Evolutionary conservation across 2,113 vertebrate genomes (phyloP).

Genomic region (Shinisaurus crocodilurus): DNA sequence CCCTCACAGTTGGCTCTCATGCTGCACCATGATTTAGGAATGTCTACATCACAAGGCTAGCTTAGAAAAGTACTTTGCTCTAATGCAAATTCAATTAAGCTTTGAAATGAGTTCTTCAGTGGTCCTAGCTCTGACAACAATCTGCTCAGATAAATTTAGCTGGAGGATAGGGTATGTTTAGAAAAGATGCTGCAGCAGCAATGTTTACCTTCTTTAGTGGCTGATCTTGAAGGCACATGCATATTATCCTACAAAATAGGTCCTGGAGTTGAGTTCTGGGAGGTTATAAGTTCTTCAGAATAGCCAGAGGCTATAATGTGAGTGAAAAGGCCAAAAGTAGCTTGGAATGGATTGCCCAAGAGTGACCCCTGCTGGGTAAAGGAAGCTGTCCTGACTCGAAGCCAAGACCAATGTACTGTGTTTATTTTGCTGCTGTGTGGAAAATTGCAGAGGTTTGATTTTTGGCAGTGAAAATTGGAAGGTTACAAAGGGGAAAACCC

Average conservation of each 20-base stretch:
- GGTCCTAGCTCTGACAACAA: neutral
- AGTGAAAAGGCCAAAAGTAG: neutral
- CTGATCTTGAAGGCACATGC: neutral
- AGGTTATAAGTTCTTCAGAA: neutral
- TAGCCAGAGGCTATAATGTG: neutral
- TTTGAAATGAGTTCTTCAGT: neutral
- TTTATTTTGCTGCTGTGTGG: constrained; percentile 30
- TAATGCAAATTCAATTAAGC: neutral
- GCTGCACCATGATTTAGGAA: neutral
- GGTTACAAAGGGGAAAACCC: constrained; percentile 24
- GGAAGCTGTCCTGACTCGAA: constrained; percentile 25
- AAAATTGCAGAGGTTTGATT: constrained; percentile 24
- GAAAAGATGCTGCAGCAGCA: neutral
- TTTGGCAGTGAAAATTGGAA: constrained; percentile 36
- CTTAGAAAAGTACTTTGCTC: neutral
- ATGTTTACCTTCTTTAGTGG: neutral
- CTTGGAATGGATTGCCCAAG: constrained; percentile 14
- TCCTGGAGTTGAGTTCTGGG: neutral
- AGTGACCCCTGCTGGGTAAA: constrained; percentile 5
- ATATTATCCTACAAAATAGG: neutral
- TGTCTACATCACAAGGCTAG: neutral
- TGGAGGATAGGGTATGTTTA: neutral
- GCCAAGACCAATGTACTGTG: accelerated
- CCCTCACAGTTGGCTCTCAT: neutral
- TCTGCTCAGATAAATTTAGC: neutral